Base-by-base conservation (phyloP, 1,140 invertebrate species). In the Chrysoperla carnea region DNA sequence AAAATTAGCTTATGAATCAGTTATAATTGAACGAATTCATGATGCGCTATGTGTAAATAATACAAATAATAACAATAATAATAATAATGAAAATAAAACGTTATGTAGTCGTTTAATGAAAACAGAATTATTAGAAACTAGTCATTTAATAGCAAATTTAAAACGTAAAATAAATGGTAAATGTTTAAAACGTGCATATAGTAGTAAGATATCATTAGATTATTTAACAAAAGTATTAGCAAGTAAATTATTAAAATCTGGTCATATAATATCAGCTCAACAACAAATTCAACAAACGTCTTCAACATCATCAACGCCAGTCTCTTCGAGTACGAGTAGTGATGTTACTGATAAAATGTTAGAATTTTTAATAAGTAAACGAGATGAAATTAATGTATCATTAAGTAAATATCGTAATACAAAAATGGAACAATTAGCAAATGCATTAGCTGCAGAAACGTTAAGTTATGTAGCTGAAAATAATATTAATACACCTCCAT, bases 1-100 rank as follows among this genome's bases (percentile, higher is more conserved):
- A 54, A 77, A 81, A 50, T 61, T 84, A 15, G 79, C 81, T 0
- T 84, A 76, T 53, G 81, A 85, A 61, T 76, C 75, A 31, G 70
- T 82, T 13, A 61, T 82, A 39, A 62, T 82, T 29, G 63, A 66
- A 17, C 66, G 71, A 47, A 67, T 79, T 29, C 72, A 72, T 48
- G 67, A 69, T 49, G 71, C 71, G 36, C 56, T 75, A 36, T 52
- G 54, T 15, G 46, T 40, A 37, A 45, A 39, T 14, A 53, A 52
- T 8, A 52, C 48, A 7, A 50, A 48, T 36, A 52, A 62, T 27
- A 50, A 48, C 35, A 52, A 62, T 27, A 55, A 48, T 37, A 17
- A 46, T 50, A 37, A 36, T 48, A 36, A 46, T 46, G 53, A 44
- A 63, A 60, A 45, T 56, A 54, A 47, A 59, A 56, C 46, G 57